Base-by-base conservation (phyloP, 2,888 invertebrate species). In the Cistogaster globosa region DNA sequence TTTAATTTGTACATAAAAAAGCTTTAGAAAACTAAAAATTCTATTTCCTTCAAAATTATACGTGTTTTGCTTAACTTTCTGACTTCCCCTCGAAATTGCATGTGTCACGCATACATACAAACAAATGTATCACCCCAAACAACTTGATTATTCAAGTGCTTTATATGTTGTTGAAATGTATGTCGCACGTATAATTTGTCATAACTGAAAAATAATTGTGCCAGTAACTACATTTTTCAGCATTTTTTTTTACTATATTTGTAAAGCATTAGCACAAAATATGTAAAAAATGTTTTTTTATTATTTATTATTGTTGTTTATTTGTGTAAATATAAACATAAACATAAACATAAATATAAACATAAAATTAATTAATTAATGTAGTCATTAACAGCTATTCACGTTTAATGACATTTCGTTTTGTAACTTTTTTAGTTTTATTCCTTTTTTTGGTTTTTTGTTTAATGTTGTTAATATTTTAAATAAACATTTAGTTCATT, bases 401-500 rank as follows among this genome's bases (percentile, higher is more conserved):
- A 18, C 18, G 42, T 55, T 22, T 65, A 75, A 55, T 65, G 74
- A 32, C 63, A 62, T 55, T 38, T 38, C 22, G 62, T 53, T 53
- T 20, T 22, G 3, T 26, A n/a, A 26, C 26, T 26, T 26, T n/a
- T 12, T 6, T 68, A n/a, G n/a, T 55, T 14, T 55, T 9, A 42
- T 42, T 42, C 12, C 8, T 6, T 42, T 42, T 2, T 16, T 18
- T 53, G 51, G 6, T 71, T 32, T 36, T 2, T 72, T 72, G 20
- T 63, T 74, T 74, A 4, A 48, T 63, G 42, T 53, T 74, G 51
- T 62, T 36, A 63, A 42, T 42, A 26, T 18, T 48, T 18, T 75
- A 57, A 69, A 69, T 57, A 65, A 67, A 67, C 45, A 76, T 76
- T 20, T 55, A 67, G 22, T 67, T 76, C 48, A 57, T 48, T 48